Base-by-base conservation (phyloP, 2,113 vertebrate species). In the Strigops habroptila region DNA sequence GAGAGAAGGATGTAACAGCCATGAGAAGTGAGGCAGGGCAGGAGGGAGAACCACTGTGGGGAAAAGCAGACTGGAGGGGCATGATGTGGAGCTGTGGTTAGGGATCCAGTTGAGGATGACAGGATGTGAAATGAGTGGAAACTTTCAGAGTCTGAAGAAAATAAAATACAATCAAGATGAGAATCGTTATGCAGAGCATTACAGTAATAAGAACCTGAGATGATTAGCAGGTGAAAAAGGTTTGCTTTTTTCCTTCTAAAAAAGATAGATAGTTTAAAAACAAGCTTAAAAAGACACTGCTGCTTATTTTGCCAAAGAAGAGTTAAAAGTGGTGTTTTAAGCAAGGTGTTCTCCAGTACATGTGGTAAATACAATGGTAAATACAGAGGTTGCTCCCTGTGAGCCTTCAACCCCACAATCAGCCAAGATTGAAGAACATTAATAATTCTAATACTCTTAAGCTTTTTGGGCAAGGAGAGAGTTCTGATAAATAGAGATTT, bases 1-100 rank as follows among this genome's bases (percentile, higher is more conserved):
- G 75, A 53, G 28, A 64, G 31, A 46, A 53, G 10, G 21, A 5
- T 33, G 5, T 3, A 2, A 48, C 15, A 57, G 6, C 18, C 3
- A 1, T 7, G 35, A 43, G 43, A 30, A 35, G 23, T 4, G 37
- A 63, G 31, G 21, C 21, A 57, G 43, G 24, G 3, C 33, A 41
- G n/a, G 46, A 73, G 33, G n/a, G 12, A 67, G 19, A 63, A 11
- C 3, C 37, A 31, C 8, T 0, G 0, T 27, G 55, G 25, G n/a
- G 48, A 53, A 35, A 57, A 67, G 12, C 22, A 10, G 2, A 18
- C 24, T 25, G 35, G 15, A 28, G 52, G 46, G 35, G 18, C 7
- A 4, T 0, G 37, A 12, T 9, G 14, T 18, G 37, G 31, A 79
- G 7, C 52, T 88, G 48, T 10, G 57, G 35, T 62, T 16, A 7